These are phyloP conservation scores for Cotesia glomerata DNA, from an alignment of 1,140 invertebrate species.

Conservation along the genomic window DNA sequence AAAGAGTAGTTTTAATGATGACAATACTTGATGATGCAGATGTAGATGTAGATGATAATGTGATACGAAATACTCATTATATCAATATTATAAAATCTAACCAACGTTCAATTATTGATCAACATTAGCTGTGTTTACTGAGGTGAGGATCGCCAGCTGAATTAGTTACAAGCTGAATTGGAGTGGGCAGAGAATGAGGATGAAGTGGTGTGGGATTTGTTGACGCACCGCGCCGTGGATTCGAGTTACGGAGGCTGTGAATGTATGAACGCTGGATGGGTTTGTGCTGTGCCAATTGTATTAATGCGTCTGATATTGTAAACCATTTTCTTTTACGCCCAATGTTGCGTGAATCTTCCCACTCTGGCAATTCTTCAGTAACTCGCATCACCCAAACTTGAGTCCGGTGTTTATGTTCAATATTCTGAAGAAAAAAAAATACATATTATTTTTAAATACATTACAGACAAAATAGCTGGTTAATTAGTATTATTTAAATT, in stretches of 20 bases:
- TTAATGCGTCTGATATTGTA: constrained; percentile 83
- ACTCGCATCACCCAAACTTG: constrained; percentile 92
- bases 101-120: constrained; percentile 6
- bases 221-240: constrained; percentile 54
- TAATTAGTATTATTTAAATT: neutral
- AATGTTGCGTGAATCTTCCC: constrained; percentile 90
- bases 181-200: constrained; percentile 51
- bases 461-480: no score
- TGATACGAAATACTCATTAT: no score
- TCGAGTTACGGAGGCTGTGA: constrained; percentile 65
- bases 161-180: constrained; percentile 60
- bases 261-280: constrained; percentile 88
- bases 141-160: constrained; percentile 55
- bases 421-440: constrained; percentile 71
- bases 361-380: constrained; percentile 89
- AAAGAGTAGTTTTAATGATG: neutral
- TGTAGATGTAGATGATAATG: no score
- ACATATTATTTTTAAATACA: no score
- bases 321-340: constrained; percentile 93
- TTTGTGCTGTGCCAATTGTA: constrained; percentile 86
- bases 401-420: constrained; percentile 89
- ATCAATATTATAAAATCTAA: neutral
- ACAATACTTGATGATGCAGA: neutral
- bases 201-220: constrained; percentile 50
- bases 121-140: constrained; percentile 60